Percentiles rank a stretch among this genome's conserved stretches.
Conservation (phyloP, 2,113 vertebrate species). For the Centropus unirufus region DNA sequence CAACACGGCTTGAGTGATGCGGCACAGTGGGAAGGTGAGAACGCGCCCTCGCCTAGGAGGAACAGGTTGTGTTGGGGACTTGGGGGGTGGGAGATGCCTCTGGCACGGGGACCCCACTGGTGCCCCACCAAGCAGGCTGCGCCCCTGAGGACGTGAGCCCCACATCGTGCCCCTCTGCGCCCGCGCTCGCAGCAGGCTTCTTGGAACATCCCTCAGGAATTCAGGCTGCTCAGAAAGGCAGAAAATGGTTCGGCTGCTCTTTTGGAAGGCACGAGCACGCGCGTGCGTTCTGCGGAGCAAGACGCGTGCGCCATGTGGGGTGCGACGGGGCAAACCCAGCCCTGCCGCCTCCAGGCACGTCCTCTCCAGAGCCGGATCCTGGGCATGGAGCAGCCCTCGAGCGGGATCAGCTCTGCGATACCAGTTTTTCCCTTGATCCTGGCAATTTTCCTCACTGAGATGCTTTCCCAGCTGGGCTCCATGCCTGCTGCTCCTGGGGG, state of each 20-base stretch:
- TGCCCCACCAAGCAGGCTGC: neutral
- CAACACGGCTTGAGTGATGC: rapidly evolving
- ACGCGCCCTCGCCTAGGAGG: rapidly evolving
- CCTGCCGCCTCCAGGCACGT: rapidly evolving
- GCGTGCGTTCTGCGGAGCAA: neutral
- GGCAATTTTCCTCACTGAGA: neutral
- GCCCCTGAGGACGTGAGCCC: neutral
- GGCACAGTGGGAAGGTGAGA: neutral
- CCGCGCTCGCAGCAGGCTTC: neutral
- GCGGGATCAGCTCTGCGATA: rapidly evolving
- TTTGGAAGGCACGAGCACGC: neutral
- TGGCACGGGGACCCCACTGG: neutral
- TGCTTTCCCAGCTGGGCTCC: neutral
- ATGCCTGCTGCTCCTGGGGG: rapidly evolving
- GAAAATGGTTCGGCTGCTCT: neutral
- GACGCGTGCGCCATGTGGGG: rapidly evolving
- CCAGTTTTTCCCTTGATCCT: neutral
- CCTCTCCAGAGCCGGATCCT: rapidly evolving
- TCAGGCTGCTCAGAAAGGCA: neutral
- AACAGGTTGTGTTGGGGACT: rapidly evolving
- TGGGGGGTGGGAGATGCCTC: neutral
- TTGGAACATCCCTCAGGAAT: neutral
- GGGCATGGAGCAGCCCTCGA: neutral
- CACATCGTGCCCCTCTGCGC: neutral
- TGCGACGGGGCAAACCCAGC: neutral